Evolutionary conservation across 1,140 invertebrate species (phyloP), one percentile per base, ranked within the genome.

Genomic region (Zaprionus nigranus): DNA sequence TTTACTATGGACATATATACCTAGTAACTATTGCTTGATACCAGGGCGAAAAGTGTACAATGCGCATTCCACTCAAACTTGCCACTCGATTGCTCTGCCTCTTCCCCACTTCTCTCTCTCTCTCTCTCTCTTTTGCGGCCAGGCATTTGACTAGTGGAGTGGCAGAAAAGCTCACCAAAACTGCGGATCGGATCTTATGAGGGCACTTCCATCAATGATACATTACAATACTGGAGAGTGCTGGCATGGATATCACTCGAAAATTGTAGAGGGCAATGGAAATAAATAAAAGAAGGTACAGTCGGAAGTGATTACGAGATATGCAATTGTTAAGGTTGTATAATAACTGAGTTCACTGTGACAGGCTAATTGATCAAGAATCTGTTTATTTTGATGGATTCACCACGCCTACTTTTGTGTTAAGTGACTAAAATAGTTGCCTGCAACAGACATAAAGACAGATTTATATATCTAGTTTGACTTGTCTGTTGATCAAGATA

Each of bases 41-140:
- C 73, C 56, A 20, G 53, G 7, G 43, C 66, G 58, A 53, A 78
- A 57, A 49, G 61, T 43, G 61, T 72, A 69, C 68, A 63, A 56
- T 75, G 20, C 49, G 38, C 66, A 46, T 40, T 28, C 28, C 38
- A 15, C 72, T 82, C 75, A 79, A 67, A 82, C 58, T 77, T 74
- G 57, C 67, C 65, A 67, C 73, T 87, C 67, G 66, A 87, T 78
- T 82, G 68, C 58, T 80, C 82, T 77, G 62, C 67, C 76, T 79
- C 63, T n/a, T 5, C n/a, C 3, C 60, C 11, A 20, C 63, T 30
- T 9, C n/a, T 22, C 24, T 12, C 24, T 26, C 20, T 24, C 40
- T 9, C n/a, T 22, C 24, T 12, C 24, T 26, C 20, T 24, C 40
- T 28, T 46, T 26, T 43, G 13, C 1, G 12, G 36, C 13, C 15